Conservation (phyloP, 2,888 invertebrate genomes). For the Netelia inedita region DNA sequence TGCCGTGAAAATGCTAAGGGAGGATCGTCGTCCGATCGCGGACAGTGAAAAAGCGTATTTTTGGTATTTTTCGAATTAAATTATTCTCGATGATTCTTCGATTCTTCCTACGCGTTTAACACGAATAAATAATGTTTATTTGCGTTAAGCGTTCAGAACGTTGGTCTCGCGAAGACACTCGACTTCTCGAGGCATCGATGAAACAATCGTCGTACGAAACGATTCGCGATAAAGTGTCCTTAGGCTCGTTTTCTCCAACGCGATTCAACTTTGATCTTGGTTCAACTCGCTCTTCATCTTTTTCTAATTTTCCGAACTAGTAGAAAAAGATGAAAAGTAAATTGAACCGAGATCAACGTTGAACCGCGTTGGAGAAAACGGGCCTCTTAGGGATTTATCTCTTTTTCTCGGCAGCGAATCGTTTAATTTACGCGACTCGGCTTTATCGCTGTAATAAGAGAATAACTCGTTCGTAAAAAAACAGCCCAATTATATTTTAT, state of each 20-base stretch:
- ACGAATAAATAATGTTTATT: conserved; percentile 72
- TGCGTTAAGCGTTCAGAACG: conserved; percentile 61
- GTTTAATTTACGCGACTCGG: no score
- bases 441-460: not conserved
- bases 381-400: conserved; percentile 11
- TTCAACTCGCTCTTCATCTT: no score
- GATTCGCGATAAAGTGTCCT: conserved; percentile 14
- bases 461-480: not conserved
- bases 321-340: no score
- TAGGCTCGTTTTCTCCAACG: no score
- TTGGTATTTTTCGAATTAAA: conserved; percentile 27
- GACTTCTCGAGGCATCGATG: no score
- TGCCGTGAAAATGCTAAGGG: conserved; percentile 45
- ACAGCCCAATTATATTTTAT: not conserved
- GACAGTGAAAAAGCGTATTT: conserved; percentile 29
- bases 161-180: not conserved
- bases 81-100: conserved; percentile 41
- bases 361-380: no score
- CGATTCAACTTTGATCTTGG: no score
- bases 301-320: no score
- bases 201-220: not conserved
- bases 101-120: conserved; percentile 54
- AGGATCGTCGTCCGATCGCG: conserved; percentile 51
- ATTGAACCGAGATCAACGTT: no score
- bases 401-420: not conserved